Percentiles rank a stretch among this genome's conserved stretches.
phyloP scores from a whole-genome alignment of 2,797 vertebrate genomes.

The Momotus momota region DNA sequence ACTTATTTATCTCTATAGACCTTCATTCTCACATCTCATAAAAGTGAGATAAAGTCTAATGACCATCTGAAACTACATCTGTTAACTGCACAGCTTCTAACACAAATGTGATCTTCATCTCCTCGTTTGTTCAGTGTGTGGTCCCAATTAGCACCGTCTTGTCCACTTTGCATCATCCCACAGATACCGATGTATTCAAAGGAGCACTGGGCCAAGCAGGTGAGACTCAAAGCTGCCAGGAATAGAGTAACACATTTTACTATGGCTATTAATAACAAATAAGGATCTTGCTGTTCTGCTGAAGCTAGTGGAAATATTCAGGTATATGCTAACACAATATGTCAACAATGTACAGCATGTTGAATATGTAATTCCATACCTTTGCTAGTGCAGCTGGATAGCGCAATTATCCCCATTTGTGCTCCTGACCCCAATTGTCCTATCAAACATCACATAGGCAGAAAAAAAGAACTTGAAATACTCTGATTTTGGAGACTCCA shows the following conservation, averaged over 20 bases:
- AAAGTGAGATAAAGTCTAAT: background rate
- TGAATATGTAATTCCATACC: background rate
- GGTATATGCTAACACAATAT: background rate
- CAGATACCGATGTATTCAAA: constrained; percentile 87
- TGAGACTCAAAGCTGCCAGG: constrained; percentile 80
- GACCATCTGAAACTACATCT: background rate
- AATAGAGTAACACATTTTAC: background rate
- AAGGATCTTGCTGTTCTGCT: background rate
- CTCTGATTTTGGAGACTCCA: background rate
- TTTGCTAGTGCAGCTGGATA: background rate
- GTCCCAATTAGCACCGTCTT: constrained; percentile 82
- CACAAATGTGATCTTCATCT: constrained; percentile 78
- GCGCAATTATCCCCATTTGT: accelerated
- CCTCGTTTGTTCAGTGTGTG: constrained; percentile 63
- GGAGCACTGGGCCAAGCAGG: constrained; percentile 85
- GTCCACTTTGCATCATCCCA: constrained; percentile 85
- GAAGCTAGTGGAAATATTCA: background rate
- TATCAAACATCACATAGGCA: background rate
- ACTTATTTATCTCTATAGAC: background rate
- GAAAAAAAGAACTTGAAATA: background rate
- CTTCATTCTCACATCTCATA: background rate
- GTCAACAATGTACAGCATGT: background rate
- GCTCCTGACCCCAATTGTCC: background rate
- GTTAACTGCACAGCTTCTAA: constrained; percentile 82
- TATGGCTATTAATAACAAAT: background rate